Conservation (phyloP, 2,797 vertebrate genomes). For the Myotis vivesi region DNA sequence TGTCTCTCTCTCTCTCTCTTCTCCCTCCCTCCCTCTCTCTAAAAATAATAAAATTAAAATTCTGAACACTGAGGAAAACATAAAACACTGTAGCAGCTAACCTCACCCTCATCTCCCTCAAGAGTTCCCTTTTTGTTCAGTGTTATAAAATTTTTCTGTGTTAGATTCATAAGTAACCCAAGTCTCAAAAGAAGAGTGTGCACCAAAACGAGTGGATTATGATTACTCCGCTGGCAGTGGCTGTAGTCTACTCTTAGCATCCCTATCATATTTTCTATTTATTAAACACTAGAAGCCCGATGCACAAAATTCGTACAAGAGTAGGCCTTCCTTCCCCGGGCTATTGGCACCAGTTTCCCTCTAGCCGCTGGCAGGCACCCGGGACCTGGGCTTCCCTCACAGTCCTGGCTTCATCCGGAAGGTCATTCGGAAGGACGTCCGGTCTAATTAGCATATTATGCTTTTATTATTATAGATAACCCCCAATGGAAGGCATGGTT, state of each 20-base stretch:
- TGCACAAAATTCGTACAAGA: too few relatives aligned
- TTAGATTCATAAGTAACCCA: neutral
- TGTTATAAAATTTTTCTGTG: neutral
- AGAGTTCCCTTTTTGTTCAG: neutral
- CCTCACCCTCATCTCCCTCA: neutral
- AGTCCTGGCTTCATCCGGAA: fast-evolving
- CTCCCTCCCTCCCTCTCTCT: neutral
- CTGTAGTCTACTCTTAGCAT: neutral
- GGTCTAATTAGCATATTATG: too few relatives aligned
- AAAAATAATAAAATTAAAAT: neutral
- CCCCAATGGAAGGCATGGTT: neutral
- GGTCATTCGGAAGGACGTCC: fast-evolving
- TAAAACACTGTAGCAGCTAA: neutral
- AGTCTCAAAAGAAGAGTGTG: neutral
- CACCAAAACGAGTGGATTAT: neutral
- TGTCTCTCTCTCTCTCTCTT: neutral
- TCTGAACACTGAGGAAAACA: neutral
- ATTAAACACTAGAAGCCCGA: too few relatives aligned
- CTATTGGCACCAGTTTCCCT: too few relatives aligned
- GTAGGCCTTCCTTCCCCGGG: too few relatives aligned
- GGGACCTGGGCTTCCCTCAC: too few relatives aligned
- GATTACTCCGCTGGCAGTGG: neutral
- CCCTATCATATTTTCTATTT: neutral
- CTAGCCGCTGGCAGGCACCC: too few relatives aligned
- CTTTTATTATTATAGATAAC: neutral